Evolutionary conservation across 2,113 vertebrate genomes (phyloP).

Genomic region (Rhea pennata): DNA sequence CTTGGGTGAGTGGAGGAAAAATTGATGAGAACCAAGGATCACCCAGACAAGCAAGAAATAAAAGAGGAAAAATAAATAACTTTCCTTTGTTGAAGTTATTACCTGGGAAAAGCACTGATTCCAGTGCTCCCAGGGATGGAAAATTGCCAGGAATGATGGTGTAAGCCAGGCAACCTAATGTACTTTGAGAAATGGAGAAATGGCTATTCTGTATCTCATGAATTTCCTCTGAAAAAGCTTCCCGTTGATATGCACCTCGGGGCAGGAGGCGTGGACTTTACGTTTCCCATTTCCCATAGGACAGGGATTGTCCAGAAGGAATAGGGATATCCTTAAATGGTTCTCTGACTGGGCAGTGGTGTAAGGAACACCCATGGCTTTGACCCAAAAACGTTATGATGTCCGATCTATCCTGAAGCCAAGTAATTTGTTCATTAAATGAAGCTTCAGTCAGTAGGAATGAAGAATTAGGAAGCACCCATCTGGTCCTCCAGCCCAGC

Average conservation of each 20-base stretch:
- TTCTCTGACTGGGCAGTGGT: background rate
- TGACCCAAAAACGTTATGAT: background rate
- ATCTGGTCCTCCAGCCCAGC: background rate
- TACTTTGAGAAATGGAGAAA: background rate
- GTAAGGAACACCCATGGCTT: background rate
- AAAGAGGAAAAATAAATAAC: background rate
- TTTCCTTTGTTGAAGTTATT: background rate
- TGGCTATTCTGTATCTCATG: background rate
- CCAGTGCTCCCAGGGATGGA: background rate
- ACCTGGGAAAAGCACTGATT: background rate
- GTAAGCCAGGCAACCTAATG: background rate
- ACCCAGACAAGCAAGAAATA: background rate
- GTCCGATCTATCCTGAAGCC: background rate
- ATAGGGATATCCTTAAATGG: background rate
- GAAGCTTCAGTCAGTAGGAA: background rate
- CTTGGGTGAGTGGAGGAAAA: background rate
- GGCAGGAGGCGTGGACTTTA: background rate
- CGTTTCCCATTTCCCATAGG: background rate
- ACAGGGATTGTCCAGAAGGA: background rate
- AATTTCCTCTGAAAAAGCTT: background rate
- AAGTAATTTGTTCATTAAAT: background rate
- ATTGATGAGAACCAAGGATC: background rate
- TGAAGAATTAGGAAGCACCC: background rate
- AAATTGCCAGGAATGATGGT: background rate
- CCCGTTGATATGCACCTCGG: accelerated